A percentile compares a stretch with the other conserved stretches of the same genome.
Evolutionary conservation across 2,113 vertebrate genomes (phyloP).

Genomic region (Prionailurus viverrinus): DNA sequence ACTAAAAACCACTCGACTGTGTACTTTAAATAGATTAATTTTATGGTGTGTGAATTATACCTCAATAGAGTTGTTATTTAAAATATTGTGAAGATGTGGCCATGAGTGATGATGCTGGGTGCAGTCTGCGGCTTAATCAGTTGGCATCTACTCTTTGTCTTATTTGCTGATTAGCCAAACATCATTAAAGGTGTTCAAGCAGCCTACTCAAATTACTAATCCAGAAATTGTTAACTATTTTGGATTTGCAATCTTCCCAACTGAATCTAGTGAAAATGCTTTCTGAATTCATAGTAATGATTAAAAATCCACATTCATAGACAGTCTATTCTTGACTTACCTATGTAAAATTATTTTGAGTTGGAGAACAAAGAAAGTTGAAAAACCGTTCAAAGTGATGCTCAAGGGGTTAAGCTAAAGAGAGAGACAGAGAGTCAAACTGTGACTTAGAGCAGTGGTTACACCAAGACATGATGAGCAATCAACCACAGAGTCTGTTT

Average conservation of each 20-base stretch:
- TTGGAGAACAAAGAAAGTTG: constrained; percentile 92
- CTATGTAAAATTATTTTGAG: constrained; percentile 73
- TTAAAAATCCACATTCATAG: constrained; percentile 94
- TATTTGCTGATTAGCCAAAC: background rate
- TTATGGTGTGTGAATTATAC: background rate
- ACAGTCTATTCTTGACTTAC: constrained; percentile 95
- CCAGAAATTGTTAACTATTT: background rate
- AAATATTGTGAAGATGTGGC: background rate
- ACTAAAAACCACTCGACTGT: background rate
- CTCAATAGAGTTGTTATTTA: background rate
- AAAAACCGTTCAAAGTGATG: constrained; percentile 92
- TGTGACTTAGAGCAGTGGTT: constrained; percentile 93
- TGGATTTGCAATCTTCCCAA: background rate
- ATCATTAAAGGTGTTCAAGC: background rate
- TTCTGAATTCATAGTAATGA: background rate
- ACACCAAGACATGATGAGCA: constrained; percentile 93
- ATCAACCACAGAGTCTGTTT: constrained; percentile 94
- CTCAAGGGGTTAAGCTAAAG: constrained; percentile 92
- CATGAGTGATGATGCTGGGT: background rate
- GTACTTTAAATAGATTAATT: background rate
- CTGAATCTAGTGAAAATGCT: background rate
- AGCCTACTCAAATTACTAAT: background rate
- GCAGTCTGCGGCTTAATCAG: background rate
- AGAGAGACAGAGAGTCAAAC: constrained; percentile 92
- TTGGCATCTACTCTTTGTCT: background rate